Evolutionary conservation across 2,888 invertebrate species (phyloP).

Genomic region (Julus scandinavius): DNA sequence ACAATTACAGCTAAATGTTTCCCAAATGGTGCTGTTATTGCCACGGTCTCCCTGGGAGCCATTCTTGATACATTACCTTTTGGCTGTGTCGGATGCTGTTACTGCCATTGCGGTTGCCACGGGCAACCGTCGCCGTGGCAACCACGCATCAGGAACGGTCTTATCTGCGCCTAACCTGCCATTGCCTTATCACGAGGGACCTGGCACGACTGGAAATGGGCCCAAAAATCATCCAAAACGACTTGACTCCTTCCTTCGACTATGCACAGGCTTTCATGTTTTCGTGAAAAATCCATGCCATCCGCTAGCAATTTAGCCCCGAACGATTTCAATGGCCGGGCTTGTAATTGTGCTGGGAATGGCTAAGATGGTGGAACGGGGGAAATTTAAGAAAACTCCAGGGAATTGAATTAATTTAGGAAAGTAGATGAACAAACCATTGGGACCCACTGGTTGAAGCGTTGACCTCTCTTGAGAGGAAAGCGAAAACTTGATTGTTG

Average conservation of each 20-base stretch:
- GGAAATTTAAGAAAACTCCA: background rate
- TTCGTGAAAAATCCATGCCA: constrained; percentile 1
- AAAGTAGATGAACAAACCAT: background rate
- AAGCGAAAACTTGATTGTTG: background rate
- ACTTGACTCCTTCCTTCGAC: background rate
- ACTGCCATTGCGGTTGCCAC: constrained; percentile 12
- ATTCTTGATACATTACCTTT: constrained; percentile 39
- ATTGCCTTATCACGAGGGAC: constrained; percentile 39
- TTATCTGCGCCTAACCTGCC: constrained; percentile 38
- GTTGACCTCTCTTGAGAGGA: background rate
- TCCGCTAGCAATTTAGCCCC: background rate
- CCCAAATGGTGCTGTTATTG: constrained; percentile 42
- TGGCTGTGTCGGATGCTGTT: constrained; percentile 32
- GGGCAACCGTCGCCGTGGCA: background rate
- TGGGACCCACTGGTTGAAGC: background rate
- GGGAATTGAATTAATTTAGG: background rate
- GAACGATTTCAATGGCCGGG: background rate
- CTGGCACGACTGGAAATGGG: constrained; percentile 35
- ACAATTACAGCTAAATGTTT: constrained; percentile 42
- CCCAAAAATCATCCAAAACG: constrained; percentile 23
- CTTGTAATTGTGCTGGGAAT: background rate
- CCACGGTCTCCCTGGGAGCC: constrained; percentile 39
- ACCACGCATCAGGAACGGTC: constrained; percentile 15
- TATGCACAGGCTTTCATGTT: background rate
- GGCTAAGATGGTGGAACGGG: background rate